Evolutionary conservation across 2,888 invertebrate species (phyloP), one percentile per base, ranked within the genome.

Genomic region (Priapulus caudatus): DNA sequence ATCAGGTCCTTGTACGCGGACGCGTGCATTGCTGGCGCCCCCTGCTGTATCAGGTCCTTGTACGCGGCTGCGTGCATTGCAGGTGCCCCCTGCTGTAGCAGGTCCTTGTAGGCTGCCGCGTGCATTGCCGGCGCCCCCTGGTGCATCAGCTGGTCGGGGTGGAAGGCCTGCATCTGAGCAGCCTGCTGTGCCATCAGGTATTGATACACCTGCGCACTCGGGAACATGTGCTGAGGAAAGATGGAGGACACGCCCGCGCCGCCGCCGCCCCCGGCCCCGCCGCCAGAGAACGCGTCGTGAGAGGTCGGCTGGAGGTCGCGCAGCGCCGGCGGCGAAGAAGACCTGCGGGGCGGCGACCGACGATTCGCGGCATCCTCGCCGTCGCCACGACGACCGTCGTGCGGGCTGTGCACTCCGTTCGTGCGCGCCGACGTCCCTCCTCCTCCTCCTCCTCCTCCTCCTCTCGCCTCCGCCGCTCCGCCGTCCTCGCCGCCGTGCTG

Each of bases 251-350:
- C 33, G 15, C 43, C 57, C 66, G 89, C 90, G 86, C 88, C 85
- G 64, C 89, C 90, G 66, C 89, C 88, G 54, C 59, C 59, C 18
- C 83, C 76, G 43, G 64, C 62, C 61, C 79, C 73, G 20, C 90
- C 90, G 50, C 86, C 86, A 3, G 89, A 88, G 43, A 89, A 89
- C 74, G 89, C 86, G 75, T 90, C 89, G n/a, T n/a, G n/a, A n/a
- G n/a, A n/a, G n/a, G n/a, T n/a, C 22, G 91, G 91, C 61, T 89
- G 77, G 74, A 89, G 89, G 77, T 90, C 91, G 50, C 91, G 78
- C 60, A 88, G 75, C 51, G 90, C 75, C 66, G 87, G 87, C 59
- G 86, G 83, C 66, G n/a, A n/a, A n/a, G n/a, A n/a, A n/a, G n/a
- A n/a, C n/a, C n/a, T n/a, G n/a, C n/a, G n/a, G n/a, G n/a, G n/a